Evolutionary conservation across 2,113 vertebrate genomes (phyloP).

Genomic region (Semnornis frantzii): DNA sequence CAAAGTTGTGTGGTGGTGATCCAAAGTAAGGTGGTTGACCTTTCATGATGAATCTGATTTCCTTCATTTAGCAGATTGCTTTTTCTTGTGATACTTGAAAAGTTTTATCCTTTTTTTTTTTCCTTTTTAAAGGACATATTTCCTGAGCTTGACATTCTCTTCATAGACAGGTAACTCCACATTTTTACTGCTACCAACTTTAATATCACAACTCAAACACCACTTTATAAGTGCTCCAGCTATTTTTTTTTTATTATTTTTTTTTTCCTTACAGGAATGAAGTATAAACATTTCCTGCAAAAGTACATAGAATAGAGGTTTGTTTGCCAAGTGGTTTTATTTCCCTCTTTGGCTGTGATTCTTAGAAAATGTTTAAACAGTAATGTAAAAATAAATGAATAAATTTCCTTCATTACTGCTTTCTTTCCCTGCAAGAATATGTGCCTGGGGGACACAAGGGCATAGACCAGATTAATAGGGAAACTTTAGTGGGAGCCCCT

Average conservation of each 20-base stretch:
- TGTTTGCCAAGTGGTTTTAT: conserved; percentile 66
- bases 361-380: conserved; percentile 64
- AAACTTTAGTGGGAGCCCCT: conserved; percentile 47
- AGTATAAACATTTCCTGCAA: conserved; percentile 57
- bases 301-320: conserved; percentile 51
- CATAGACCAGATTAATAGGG: conserved; percentile 40
- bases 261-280: not conserved
- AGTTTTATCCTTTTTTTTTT: not conserved
- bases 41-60: not conserved
- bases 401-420: conserved; percentile 56
- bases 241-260: not conserved
- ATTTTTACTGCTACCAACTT: not conserved
- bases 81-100: not conserved
- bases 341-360: conserved; percentile 62
- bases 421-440: conserved; percentile 52
- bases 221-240: not conserved
- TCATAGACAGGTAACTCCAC: not conserved
- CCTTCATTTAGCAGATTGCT: not conserved
- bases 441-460: conserved; percentile 16
- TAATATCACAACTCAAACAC: conserved; percentile 15
- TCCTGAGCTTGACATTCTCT: not conserved
- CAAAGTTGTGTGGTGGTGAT: not conserved
- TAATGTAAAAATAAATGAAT: conserved; percentile 70
- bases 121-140: not conserved
- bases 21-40: not conserved